These are phyloP conservation scores for Sphinx pinastri DNA, from an alignment of 2,888 invertebrate genomes.

Conservation along the genomic window DNA sequence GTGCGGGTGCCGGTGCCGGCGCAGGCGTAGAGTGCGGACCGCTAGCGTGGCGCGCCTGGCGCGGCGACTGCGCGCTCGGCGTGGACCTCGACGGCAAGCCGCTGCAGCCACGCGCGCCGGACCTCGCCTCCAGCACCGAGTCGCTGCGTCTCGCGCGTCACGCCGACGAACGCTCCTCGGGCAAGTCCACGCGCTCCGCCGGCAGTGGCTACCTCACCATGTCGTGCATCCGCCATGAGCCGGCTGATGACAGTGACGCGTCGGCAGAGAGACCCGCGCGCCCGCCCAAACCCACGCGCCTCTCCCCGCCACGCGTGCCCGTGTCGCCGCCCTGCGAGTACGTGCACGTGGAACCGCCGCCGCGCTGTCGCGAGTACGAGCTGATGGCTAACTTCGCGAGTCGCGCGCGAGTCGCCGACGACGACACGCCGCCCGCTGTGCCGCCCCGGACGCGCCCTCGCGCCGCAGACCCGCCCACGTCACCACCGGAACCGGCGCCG, in stretches of 20 bases:
- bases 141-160: slow-evolving; percentile 68
- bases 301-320: slow-evolving; percentile 60
- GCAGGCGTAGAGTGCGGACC: slow-evolving; percentile 55
- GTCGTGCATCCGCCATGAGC: slow-evolving; percentile 73
- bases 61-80: slow-evolving; percentile 58
- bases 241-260: slow-evolving; percentile 69
- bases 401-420: slow-evolving; percentile 51
- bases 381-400: slow-evolving; percentile 75
- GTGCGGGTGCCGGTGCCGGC: slow-evolving; percentile 81
- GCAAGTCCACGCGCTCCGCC: slow-evolving; percentile 68
- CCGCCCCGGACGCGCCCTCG: slow-evolving; percentile 55
- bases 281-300: slow-evolving; percentile 70
- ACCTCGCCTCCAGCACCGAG: slow-evolving; percentile 72
- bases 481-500: slow-evolving; percentile 80
- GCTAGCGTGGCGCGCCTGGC: slow-evolving; percentile 67
- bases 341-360: slow-evolving; percentile 56
- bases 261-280: slow-evolving; percentile 68
- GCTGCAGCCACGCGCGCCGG: slow-evolving; percentile 52
- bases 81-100: slow-evolving; percentile 60
- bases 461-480: slow-evolving; percentile 64
- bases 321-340: slow-evolving; percentile 53
- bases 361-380: slow-evolving; percentile 72
- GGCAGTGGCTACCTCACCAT: slow-evolving; percentile 77
- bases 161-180: slow-evolving; percentile 72
- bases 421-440: slow-evolving; percentile 63